These are phyloP conservation scores for Drosophila sulfurigaster DNA, from an alignment of 1,140 invertebrate species.

Conservation along the genomic window DNA sequence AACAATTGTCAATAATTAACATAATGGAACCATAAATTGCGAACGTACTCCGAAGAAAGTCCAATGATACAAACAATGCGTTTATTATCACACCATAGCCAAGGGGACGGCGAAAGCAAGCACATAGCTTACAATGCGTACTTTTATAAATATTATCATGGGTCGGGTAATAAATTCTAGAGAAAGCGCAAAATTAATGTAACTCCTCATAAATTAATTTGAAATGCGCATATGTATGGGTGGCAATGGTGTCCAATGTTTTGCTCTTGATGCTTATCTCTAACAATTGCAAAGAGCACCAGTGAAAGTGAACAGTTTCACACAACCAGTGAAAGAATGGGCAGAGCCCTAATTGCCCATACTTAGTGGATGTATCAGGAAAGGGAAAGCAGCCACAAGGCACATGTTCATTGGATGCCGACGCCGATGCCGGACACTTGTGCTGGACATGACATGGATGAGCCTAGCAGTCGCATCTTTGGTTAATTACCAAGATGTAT, in stretches of 20 bases:
- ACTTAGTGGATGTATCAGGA: too few relatives aligned
- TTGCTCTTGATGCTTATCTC: constrained; percentile 36
- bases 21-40: constrained; percentile 81
- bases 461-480: constrained; percentile 62
- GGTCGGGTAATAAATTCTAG: constrained; percentile 57
- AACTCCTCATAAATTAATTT: constrained; percentile 82
- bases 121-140: constrained; percentile 7
- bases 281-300: constrained; percentile 42
- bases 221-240: constrained; percentile 60
- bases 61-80: constrained; percentile 66
- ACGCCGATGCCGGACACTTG: not conserved
- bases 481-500: constrained; percentile 84
- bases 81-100: not conserved
- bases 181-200: constrained; percentile 74
- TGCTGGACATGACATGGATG: constrained; percentile 14
- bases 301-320: constrained; percentile 61
- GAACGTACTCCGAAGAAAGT: constrained; percentile 67
- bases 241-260: not conserved
- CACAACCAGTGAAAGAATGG: constrained; percentile 44
- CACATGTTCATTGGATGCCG: constrained; percentile 8
- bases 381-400: constrained; percentile 20
- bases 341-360: constrained; percentile 22
- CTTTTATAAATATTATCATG: constrained; percentile 41
- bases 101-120: constrained; percentile 22
- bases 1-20: constrained; percentile 82